Evolutionary conservation across 2,888 invertebrate genomes (phyloP).

Genomic region (Ditylenchus weischeri): DNA sequence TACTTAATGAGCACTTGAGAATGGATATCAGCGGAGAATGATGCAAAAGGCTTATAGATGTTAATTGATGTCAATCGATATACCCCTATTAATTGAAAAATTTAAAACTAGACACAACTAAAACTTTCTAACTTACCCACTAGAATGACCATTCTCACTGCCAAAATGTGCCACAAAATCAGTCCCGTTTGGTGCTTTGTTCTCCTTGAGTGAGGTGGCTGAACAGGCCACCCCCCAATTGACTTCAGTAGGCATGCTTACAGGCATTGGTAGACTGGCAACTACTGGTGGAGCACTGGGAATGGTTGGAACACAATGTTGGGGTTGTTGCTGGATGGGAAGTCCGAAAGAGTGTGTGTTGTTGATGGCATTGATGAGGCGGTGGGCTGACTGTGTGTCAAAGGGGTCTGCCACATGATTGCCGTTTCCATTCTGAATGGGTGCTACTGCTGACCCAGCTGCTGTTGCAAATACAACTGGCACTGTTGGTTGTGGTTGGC

Average conservation of each 20-base stretch:
- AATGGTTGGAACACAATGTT: conserved; percentile 1
- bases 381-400: conserved; percentile 32
- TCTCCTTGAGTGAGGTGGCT: conserved; percentile 34
- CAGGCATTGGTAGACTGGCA: background rate
- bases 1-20: no score
- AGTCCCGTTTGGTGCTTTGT: conserved; percentile 39
- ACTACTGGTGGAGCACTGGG: background rate
- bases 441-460: no score
- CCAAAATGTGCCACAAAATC: conserved; percentile 38
- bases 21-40: no score
- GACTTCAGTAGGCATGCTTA: background rate
- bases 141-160: conserved; percentile 4
- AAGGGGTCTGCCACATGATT: conserved; percentile 22
- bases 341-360: conserved; percentile 15
- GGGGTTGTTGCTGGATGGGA: background rate
- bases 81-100: no score
- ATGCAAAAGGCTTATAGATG: no score
- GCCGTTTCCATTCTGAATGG: conserved; percentile 2
- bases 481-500: conserved; percentile 15
- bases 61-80: no score
- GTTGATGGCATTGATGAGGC: conserved; percentile 27
- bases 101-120: no score
- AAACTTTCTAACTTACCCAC: conserved; percentile 2
- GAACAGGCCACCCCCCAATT: conserved; percentile 21
- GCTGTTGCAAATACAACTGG: no score